Percentiles rank a stretch among this genome's conserved stretches.
Conservation (phyloP, 2,113 vertebrate genomes). For the Jacana jacana region DNA sequence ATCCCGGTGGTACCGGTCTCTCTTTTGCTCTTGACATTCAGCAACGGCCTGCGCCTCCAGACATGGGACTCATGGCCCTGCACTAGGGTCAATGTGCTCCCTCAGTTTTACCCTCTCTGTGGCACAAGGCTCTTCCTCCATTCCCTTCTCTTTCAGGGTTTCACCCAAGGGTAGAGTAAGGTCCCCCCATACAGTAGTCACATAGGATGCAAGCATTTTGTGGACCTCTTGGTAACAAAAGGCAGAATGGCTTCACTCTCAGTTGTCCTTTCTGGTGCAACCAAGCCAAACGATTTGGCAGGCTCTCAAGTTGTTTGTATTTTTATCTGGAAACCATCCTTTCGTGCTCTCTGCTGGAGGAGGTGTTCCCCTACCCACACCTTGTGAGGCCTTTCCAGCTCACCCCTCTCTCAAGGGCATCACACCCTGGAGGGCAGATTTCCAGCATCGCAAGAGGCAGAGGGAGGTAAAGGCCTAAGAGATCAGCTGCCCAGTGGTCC, state of each 20-base stretch:
- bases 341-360: neutral
- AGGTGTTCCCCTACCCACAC: neutral
- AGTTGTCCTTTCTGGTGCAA: neutral
- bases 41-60: neutral
- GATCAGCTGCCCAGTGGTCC: neutral
- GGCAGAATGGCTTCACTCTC: neutral
- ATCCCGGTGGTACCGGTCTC: neutral
- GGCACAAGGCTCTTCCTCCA: neutral
- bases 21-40: neutral
- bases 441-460: rapidly evolving
- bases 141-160: neutral
- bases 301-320: rapidly evolving
- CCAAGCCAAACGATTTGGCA: neutral
- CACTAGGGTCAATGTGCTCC: neutral
- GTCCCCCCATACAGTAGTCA: neutral
- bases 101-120: neutral
- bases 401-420: neutral
- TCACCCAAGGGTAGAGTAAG: neutral
- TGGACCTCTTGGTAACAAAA: neutral
- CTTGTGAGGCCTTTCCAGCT: neutral
- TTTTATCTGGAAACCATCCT: neutral
- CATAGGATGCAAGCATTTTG: rapidly evolving
- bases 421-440: neutral
- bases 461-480: neutral
- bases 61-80: rapidly evolving